Conservation (phyloP, 2,797 vertebrate species). For the Microctenopoma stevenorrisi region DNA sequence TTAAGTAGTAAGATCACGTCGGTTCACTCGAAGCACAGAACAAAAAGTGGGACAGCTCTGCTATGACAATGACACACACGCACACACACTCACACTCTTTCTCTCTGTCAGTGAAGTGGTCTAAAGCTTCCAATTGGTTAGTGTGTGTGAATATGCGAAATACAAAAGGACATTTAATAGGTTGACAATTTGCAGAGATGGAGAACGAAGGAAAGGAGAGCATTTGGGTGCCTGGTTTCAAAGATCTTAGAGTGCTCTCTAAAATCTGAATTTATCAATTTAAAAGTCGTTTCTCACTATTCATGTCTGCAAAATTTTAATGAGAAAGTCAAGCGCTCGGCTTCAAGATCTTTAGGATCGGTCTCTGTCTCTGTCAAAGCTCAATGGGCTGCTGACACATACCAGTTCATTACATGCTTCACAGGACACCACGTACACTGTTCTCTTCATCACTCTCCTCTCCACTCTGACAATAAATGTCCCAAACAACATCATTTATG, state of each 20-base stretch:
- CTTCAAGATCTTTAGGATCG: conserved; percentile 1
- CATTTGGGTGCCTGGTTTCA: conserved; percentile 47
- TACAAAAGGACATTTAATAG: conserved; percentile 74
- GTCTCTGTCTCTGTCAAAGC: not conserved
- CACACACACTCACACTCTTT: not conserved
- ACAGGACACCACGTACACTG: conserved; percentile 43
- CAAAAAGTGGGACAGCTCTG: conserved; percentile 25
- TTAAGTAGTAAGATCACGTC: conserved; percentile 35
- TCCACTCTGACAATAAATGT: not conserved
- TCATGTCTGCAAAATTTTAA: not conserved
- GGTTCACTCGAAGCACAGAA: conserved; percentile 8
- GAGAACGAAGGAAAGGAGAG: conserved; percentile 27
- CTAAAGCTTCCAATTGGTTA: conserved; percentile 47
- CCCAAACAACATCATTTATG: not conserved
- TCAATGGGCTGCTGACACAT: conserved; percentile 62
- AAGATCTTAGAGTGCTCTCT: conserved; percentile 43
- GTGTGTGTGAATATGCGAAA: conserved; percentile 49
- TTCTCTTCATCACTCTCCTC: not conserved
- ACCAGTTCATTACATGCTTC: conserved; percentile 60
- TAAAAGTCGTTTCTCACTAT: conserved; percentile 28
- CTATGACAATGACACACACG: conserved; percentile 20
- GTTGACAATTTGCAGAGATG: conserved; percentile 44
- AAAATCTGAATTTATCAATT: conserved; percentile 37
- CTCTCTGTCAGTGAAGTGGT: conserved; percentile 13
- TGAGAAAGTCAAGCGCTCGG: not conserved